Evolutionary conservation across 2,888 invertebrate genomes (phyloP), one percentile per base, ranked within the genome.

Genomic region (Troides helena): DNA sequence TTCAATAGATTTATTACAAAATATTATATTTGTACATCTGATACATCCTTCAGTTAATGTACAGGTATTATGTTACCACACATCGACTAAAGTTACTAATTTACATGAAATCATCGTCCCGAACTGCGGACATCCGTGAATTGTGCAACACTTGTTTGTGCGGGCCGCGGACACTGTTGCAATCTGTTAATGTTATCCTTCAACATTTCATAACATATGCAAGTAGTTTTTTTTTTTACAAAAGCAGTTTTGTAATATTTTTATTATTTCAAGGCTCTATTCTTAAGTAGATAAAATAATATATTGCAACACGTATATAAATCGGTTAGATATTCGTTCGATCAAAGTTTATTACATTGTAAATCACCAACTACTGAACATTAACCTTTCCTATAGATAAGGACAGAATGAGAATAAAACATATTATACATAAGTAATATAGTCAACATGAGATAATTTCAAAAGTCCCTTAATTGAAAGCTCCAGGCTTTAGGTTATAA

Each of bases 1-100:
- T 30, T 3, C 30, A 30, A 30, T 30, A 30, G 30, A 30, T 30
- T 30, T 30, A 30, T 30, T 14, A 14, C 12, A 46, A 3, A 14
- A 14, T 46, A 12, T 46, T 14, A n/a, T n/a, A 7, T 1, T 53
- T 5, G 6, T 53, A n/a, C 84, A 83, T 81, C 72, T 75, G 77
- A 74, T 65, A 71, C 77, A 80, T 82, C 81, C 79, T 80, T 79
- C 76, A 80, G 78, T 77, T 68, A 50, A 50, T n/a, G 18, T 53
- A n/a, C 3, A 72, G 66, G n/a, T 62, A 70, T 83, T 80, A 74
- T 80, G 74, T 78, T 72, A 73, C 60, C 25, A n/a, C 63, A 70
- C 39, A n/a, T 68, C 25, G 46, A 43, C 53, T 18, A n/a, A 53
- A 65, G 36, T 18, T 36, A 69, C 57, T 62, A 65, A 65, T 65